phyloP scores from a whole-genome alignment of 2,797 vertebrate species.

The Furcifer pardalis region DNA sequence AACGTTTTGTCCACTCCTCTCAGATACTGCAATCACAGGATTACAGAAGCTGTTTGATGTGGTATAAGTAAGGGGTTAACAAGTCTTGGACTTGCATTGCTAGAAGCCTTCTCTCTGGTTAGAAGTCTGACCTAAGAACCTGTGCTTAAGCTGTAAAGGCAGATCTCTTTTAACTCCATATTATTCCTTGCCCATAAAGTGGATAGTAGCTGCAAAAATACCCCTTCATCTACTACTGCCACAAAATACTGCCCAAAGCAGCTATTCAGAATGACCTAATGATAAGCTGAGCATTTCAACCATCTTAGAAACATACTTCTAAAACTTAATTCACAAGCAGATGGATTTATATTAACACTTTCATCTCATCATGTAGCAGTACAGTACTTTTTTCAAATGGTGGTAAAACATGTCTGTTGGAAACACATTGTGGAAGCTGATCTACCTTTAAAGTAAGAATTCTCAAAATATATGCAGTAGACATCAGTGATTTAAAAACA shows the following conservation, averaged over 20 bases:
- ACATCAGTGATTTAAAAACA: not conserved
- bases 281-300: not conserved
- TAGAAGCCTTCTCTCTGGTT: not conserved
- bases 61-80: not conserved
- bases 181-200: constrained; percentile 1
- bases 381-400: not conserved
- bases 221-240: not conserved
- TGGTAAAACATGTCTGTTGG: not conserved
- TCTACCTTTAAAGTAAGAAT: not conserved
- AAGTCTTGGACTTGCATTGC: constrained; percentile 14
- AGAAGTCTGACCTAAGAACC: constrained; percentile 2
- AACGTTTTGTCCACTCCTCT: not conserved
- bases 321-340: not conserved
- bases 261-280: not conserved
- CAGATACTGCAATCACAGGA: not conserved
- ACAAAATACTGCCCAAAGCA: constrained; percentile 10
- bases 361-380: not conserved
- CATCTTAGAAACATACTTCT: not conserved
- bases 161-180: not conserved
- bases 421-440: not conserved
- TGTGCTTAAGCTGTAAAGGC: constrained; percentile 5
- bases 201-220: not conserved
- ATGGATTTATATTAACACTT: not conserved
- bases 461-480: not conserved
- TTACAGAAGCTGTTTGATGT: constrained; percentile 19